These are phyloP conservation scores for Hemicentrotus pulcherrimus DNA, from an alignment of 35 echinoderm and acorn worm species.

Conservation along the genomic window DNA sequence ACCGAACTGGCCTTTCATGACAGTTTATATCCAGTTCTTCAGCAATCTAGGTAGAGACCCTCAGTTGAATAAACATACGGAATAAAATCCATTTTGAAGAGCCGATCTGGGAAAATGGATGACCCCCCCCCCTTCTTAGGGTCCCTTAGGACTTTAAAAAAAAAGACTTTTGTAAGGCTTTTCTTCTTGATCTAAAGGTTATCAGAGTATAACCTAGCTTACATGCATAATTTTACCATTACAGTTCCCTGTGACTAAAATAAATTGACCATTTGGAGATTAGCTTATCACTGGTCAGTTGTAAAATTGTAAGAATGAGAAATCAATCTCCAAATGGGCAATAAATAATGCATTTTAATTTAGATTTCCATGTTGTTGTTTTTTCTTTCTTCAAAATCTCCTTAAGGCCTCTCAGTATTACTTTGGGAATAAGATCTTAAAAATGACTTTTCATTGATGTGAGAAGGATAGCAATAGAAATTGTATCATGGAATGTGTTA, in stretches of 20 bases:
- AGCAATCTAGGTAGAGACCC: background rate
- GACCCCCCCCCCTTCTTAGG: background rate
- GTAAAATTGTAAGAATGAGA: too few relatives aligned
- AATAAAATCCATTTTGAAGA: slow-evolving; percentile 13
- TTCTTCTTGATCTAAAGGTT: background rate
- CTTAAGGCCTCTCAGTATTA: too few relatives aligned
- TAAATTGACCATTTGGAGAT: too few relatives aligned
- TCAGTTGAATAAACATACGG: background rate
- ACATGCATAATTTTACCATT: background rate
- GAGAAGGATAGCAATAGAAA: too few relatives aligned
- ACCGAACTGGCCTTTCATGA: background rate
- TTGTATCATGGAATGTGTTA: too few relatives aligned
- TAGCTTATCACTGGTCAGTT: too few relatives aligned
- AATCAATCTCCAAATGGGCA: too few relatives aligned
- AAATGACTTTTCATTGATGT: too few relatives aligned
- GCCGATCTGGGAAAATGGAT: background rate
- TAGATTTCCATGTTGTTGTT: background rate
- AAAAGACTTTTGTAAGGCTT: too few relatives aligned
- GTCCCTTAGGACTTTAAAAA: background rate
- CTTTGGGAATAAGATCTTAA: too few relatives aligned
- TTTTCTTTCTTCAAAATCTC: too few relatives aligned
- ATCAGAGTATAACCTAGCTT: background rate
- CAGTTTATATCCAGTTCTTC: background rate
- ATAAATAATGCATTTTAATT: background rate
- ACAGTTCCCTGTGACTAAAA: too few relatives aligned